These are phyloP conservation scores for Fukomys damarensis DNA, from an alignment of 2,113 vertebrate species.

Conservation along the genomic window DNA sequence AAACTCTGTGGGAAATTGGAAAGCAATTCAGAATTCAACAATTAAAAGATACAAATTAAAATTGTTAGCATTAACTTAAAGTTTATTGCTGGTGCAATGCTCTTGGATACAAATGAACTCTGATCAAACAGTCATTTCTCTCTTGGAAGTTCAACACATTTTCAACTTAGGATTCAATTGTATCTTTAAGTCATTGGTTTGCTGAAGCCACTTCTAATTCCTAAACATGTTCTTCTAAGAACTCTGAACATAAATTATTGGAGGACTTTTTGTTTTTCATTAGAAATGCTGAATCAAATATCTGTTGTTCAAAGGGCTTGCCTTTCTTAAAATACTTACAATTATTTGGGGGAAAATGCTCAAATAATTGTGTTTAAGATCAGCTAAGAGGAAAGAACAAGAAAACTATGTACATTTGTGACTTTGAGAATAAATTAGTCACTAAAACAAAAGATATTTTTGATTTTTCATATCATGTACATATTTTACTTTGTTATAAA, in stretches of 20 bases:
- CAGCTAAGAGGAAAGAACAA: not conserved
- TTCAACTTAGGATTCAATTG: not conserved
- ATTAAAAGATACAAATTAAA: conserved; percentile 73
- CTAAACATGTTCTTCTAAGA: not conserved
- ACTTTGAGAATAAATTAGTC: not conserved
- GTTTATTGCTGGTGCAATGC: conserved; percentile 47
- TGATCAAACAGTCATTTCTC: conserved; percentile 6
- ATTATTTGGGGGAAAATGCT: not conserved
- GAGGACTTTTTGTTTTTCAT: not conserved
- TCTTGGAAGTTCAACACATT: conserved; percentile 2
- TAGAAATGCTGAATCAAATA: conserved; percentile 11
- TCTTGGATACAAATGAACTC: conserved; percentile 60
- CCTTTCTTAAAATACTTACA: not conserved
- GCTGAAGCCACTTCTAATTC: not conserved
- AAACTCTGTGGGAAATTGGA: conserved; percentile 70
- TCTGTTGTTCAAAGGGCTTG: not conserved
- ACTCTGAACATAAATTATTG: not conserved
- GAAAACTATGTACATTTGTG: not conserved
- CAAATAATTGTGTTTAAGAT: not conserved
- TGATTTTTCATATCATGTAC: not conserved
- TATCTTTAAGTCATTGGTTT: not conserved
- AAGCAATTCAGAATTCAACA: conserved; percentile 65
- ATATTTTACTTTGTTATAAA: not conserved
- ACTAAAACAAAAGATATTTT: not conserved
- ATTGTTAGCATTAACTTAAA: conserved; percentile 68